Percentiles rank a stretch among this genome's conserved stretches.
Evolutionary conservation across 1,140 invertebrate genomes (phyloP).

Genomic region (Gryllus bimaculatus): DNA sequence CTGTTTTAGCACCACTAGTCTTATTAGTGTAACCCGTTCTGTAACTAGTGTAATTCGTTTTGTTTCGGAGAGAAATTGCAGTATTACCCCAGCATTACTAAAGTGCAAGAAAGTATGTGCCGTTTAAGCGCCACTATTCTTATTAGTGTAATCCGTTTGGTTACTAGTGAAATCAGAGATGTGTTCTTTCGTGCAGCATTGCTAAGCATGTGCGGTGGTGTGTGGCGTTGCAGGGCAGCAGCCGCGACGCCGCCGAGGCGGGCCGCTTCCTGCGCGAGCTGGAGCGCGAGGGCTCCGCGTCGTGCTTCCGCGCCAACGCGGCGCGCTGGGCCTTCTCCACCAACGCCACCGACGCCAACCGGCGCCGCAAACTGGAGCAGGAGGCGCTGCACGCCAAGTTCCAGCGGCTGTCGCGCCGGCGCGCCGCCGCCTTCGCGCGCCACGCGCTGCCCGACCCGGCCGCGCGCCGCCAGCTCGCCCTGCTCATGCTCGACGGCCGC

Average conservation of each 20-base stretch:
- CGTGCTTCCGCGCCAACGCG: constrained; percentile 58
- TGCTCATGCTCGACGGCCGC: constrained; percentile 57
- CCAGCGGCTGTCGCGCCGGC: constrained; percentile 60
- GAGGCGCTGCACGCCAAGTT: constrained; percentile 60
- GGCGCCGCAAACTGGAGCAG: constrained; percentile 54
- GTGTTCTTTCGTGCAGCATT: no score
- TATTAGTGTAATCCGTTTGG: no score
- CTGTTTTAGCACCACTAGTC: no score
- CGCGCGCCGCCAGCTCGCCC: constrained; percentile 56
- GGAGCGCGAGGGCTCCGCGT: constrained; percentile 56
- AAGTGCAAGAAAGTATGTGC: no score
- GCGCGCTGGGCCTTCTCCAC: constrained; percentile 69
- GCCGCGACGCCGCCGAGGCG: constrained; percentile 56
- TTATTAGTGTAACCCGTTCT: no score
- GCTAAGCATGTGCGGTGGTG: no score
- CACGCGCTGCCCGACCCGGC: constrained; percentile 54
- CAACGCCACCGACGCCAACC: constrained; percentile 64
- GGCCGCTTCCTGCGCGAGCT: constrained; percentile 61
- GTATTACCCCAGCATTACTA: no score
- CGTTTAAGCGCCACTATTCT: no score
- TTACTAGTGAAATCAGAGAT: no score
- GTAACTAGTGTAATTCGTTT: no score
- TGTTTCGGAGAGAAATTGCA: no score
- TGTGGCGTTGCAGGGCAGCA: constrained; percentile 61
- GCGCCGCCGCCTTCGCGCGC: constrained; percentile 56